Conservation (phyloP, 2,888 invertebrate species). For the Tetranychus piercei region DNA sequence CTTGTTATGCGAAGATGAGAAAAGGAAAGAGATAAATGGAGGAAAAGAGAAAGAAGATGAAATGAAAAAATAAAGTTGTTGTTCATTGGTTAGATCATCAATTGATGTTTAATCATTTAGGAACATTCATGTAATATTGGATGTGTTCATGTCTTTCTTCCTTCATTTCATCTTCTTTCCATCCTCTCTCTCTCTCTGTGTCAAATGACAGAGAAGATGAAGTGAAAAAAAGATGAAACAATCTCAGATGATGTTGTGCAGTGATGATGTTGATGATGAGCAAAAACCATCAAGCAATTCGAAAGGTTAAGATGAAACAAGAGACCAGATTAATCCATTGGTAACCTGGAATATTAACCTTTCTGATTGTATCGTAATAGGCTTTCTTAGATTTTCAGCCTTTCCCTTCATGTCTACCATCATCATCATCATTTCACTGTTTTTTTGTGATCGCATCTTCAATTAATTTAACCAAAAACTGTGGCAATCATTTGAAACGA, state of each 20-base stretch:
- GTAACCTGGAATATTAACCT: not conserved
- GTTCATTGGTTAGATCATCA: slow-evolving; percentile 3
- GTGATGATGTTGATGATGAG: not conserved
- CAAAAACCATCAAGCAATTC: not conserved
- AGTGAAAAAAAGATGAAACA: not conserved
- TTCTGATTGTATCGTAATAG: not conserved
- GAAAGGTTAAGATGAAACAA: not conserved
- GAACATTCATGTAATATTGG: not conserved
- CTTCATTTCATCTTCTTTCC: not conserved
- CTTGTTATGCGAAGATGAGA: not conserved
- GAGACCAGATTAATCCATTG: not conserved
- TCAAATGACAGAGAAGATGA: not conserved
- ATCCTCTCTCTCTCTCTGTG: not conserved
- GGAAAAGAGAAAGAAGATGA: not conserved
- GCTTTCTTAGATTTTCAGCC: not conserved
- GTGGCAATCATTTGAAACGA: not conserved
- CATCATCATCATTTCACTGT: not conserved
- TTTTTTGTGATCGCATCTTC: not conserved
- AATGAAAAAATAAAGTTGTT: not conserved
- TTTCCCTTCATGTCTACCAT: slow-evolving; percentile 3
- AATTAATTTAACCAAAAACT: not conserved
- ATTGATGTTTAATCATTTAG: not conserved
- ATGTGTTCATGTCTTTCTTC: not conserved
- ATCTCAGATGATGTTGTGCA: not conserved
- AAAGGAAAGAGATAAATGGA: not conserved